These are phyloP conservation scores for Megalops cyprinoides DNA, from an alignment of 2,797 vertebrate genomes.

Conservation along the genomic window DNA sequence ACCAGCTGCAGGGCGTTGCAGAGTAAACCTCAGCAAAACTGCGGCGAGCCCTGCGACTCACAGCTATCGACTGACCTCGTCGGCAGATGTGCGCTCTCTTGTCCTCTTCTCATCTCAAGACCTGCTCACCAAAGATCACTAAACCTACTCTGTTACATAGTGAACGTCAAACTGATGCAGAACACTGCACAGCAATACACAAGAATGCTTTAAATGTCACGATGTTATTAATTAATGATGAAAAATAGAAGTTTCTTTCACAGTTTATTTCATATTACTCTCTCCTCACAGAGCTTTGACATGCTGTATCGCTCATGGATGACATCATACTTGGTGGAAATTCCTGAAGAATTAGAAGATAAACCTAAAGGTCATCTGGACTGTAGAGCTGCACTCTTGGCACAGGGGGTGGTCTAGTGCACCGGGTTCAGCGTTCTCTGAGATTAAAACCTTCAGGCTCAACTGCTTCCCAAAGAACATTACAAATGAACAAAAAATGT, in stretches of 20 bases:
- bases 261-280: conserved; percentile 22
- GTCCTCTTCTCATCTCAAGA: not conserved
- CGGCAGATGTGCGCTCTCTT: not conserved
- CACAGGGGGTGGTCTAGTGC: conserved; percentile 64
- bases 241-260: conserved; percentile 23
- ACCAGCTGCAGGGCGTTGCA: not conserved
- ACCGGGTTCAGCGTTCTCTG: conserved; percentile 44
- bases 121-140: not conserved
- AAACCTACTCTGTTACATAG: not conserved
- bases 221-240: conserved; percentile 30
- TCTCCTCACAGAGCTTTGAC: conserved; percentile 47
- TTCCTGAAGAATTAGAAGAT: conserved; percentile 73
- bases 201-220: conserved; percentile 39
- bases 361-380: conserved; percentile 68
- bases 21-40: conserved; percentile 12
- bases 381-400: conserved; percentile 51
- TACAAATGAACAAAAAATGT: conserved; percentile 26
- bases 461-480: conserved; percentile 39
- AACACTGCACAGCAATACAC: conserved; percentile 26
- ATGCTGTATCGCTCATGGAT: conserved; percentile 56
- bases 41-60: conserved; percentile 29
- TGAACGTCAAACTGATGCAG: conserved; percentile 1
- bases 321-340: conserved; percentile 60
- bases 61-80: conserved; percentile 9
- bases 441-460: conserved; percentile 63